phyloP scores from a whole-genome alignment of 2,888 invertebrate species.

The Clostera curtula region DNA sequence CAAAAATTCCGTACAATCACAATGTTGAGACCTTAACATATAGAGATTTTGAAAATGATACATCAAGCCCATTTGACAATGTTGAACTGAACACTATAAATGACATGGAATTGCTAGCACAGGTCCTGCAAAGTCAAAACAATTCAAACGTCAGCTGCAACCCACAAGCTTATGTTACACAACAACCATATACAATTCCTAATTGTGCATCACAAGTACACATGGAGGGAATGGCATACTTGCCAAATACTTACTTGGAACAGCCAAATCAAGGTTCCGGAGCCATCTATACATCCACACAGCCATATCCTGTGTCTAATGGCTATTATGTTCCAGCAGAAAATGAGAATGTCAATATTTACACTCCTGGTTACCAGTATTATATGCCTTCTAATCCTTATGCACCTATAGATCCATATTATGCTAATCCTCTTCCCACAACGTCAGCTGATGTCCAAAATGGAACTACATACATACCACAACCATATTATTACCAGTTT shows the following conservation, averaged over 20 bases:
- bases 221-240: conserved; percentile 46
- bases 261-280: conserved; percentile 46
- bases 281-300: conserved; percentile 50
- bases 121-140: conserved; percentile 77
- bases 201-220: conserved; percentile 56
- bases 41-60: conserved; percentile 93
- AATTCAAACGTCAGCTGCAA: conserved; percentile 40
- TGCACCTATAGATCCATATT: conserved; percentile 38
- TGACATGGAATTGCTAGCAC: conserved; percentile 92
- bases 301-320: conserved; percentile 44
- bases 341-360: conserved; percentile 45
- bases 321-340: conserved; percentile 48
- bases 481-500: conserved; percentile 56
- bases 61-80: conserved; percentile 94
- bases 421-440: conserved; percentile 34
- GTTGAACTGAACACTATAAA: conserved; percentile 94
- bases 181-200: conserved; percentile 37
- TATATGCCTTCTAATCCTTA: conserved; percentile 48
- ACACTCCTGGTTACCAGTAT: conserved; percentile 59
- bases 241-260: conserved; percentile 56
- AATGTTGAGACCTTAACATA: conserved; percentile 66
- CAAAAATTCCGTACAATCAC: conserved; percentile 42
- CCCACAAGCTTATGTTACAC: conserved; percentile 33
- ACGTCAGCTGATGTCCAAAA: conserved; percentile 35
- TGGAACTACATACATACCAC: conserved; percentile 48